Conservation (phyloP, 2,888 invertebrate species). For the Lasioglossum calceatum region DNA sequence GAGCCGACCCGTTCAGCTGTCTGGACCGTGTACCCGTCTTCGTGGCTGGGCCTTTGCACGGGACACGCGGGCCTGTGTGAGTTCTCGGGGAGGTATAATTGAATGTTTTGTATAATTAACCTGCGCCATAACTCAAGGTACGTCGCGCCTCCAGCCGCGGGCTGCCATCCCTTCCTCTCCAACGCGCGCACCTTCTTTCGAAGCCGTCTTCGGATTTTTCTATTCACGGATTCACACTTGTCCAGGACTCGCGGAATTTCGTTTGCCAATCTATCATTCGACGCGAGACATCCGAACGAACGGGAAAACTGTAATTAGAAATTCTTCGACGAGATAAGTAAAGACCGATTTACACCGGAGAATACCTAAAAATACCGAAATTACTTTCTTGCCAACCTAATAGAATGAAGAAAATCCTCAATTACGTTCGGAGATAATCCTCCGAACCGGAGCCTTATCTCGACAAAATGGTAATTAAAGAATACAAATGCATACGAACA, state of each 20-base stretch:
- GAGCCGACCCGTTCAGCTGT: constrained; percentile 36
- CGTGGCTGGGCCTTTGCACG: constrained; percentile 43
- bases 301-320: constrained; percentile 39
- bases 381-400: too few relatives aligned
- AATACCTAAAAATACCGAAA: too few relatives aligned
- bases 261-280: constrained; percentile 39
- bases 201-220: constrained; percentile 71
- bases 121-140: constrained; percentile 84
- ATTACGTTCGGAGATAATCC: too few relatives aligned
- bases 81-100: constrained; percentile 82
- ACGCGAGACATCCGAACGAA: constrained; percentile 37
- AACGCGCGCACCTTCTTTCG: constrained; percentile 55
- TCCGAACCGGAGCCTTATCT: too few relatives aligned
- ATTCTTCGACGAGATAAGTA: not conserved
- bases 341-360: not conserved
- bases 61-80: constrained; percentile 54
- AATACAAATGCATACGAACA: too few relatives aligned
- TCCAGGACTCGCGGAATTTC: constrained; percentile 37
- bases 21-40: constrained; percentile 36
- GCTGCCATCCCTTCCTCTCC: constrained; percentile 76
- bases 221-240: constrained; percentile 76
- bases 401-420: too few relatives aligned
- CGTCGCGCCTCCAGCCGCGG: constrained; percentile 84
- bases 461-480: too few relatives aligned
- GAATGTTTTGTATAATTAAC: constrained; percentile 85